These are phyloP conservation scores for Himalopsyche anomala DNA, from an alignment of 2,888 invertebrate genomes.

Conservation along the genomic window DNA sequence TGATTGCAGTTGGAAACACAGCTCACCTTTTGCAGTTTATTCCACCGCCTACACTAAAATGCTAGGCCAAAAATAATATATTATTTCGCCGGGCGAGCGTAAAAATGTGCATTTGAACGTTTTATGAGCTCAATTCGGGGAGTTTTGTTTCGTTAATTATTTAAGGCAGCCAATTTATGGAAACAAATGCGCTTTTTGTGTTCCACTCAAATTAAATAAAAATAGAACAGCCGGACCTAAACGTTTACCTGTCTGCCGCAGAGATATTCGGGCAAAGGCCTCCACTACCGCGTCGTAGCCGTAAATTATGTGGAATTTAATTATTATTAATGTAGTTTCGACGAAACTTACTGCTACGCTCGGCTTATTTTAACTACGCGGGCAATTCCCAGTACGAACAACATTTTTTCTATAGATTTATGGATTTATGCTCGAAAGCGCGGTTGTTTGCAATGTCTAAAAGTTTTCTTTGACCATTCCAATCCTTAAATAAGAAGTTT, in stretches of 20 bases:
- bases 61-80: conserved; percentile 26
- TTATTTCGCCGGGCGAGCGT: conserved; percentile 32
- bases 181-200: conserved; percentile 39
- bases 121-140: conserved; percentile 32
- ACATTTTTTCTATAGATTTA: too few species aligned
- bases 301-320: too few species aligned
- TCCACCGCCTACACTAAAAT: neutral
- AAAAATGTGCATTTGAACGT: conserved; percentile 40
- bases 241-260: conserved; percentile 27
- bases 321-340: too few species aligned
- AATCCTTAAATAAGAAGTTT: too few species aligned
- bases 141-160: conserved; percentile 42
- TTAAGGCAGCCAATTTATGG: conserved; percentile 33
- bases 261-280: too few species aligned
- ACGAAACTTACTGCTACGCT: too few species aligned
- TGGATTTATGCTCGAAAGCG: too few species aligned
- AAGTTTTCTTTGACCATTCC: too few species aligned
- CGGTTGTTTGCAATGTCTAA: too few species aligned
- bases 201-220: conserved; percentile 18
- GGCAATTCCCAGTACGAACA: too few species aligned
- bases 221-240: neutral
- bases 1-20: neutral
- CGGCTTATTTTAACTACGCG: too few species aligned
- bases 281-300: too few species aligned
- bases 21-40: neutral